These are phyloP conservation scores for Ophion costatus DNA, from an alignment of 2,888 invertebrate species.

Conservation along the genomic window DNA sequence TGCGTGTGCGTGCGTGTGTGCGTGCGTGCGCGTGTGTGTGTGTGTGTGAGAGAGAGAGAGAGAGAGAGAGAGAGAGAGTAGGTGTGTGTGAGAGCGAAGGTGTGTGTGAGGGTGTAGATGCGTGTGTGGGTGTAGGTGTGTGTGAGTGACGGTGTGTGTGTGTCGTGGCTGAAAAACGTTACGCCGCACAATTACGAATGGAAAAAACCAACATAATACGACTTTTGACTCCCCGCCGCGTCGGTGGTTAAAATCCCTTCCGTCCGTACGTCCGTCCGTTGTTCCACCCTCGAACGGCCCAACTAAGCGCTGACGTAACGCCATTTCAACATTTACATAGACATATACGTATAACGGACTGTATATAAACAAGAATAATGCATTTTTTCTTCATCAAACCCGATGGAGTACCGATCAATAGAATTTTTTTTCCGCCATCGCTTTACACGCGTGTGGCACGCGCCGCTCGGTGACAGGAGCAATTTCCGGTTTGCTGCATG, in stretches of 20 bases:
- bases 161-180: constrained; percentile 51
- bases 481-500: constrained; percentile 59
- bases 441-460: constrained; percentile 40
- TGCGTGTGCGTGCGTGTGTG: no score
- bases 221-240: constrained; percentile 60
- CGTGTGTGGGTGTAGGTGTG: no score
- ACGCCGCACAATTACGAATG: constrained; percentile 64
- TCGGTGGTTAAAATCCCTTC: constrained; percentile 50
- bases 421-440: constrained; percentile 18
- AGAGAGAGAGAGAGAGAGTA: no score
- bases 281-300: constrained; percentile 6
- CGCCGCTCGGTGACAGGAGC: constrained; percentile 51
- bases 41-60: no score
- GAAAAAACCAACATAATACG: constrained; percentile 42
- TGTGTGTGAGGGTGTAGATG: constrained; percentile 1
- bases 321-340: background rate
- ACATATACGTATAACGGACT: background rate
- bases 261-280: constrained; percentile 6
- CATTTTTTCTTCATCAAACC: constrained; percentile 35
- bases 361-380: constrained; percentile 26
- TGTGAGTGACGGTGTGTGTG: background rate
- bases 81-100: no score
- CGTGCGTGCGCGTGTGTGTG: no score
- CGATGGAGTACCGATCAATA: constrained; percentile 31
- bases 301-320: constrained; percentile 51